Evolutionary conservation across 2,113 vertebrate genomes (phyloP).

Genomic region (Leptobrachium leishanense): DNA sequence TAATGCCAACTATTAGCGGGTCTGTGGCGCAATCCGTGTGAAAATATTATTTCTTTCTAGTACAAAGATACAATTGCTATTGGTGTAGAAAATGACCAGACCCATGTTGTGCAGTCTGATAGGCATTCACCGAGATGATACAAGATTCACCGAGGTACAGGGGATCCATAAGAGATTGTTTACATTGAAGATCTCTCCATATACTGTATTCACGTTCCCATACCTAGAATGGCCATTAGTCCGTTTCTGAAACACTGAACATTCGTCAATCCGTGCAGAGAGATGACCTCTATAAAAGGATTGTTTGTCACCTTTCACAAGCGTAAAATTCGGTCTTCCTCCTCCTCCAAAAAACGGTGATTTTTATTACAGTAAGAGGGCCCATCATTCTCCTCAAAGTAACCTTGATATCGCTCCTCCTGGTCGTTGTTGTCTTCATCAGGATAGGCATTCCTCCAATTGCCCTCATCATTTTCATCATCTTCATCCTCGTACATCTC

Average conservation of each 20-base stretch:
- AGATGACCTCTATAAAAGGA: slow-evolving; percentile 13
- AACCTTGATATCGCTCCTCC: slow-evolving; percentile 63
- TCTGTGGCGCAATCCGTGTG: too few species aligned
- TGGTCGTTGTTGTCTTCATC: slow-evolving; percentile 71
- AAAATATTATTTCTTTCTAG: too few species aligned
- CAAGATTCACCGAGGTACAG: too few species aligned
- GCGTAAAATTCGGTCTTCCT: slow-evolving; percentile 37
- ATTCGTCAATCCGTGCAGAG: neutral
- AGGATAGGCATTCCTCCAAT: slow-evolving; percentile 97
- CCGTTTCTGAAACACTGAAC: neutral
- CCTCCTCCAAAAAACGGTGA: slow-evolving; percentile 63
- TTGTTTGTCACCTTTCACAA: neutral
- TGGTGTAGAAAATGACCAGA: too few species aligned
- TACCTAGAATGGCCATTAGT: too few species aligned
- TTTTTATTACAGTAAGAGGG: slow-evolving; percentile 70
- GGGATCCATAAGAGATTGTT: too few species aligned
- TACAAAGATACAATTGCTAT: too few species aligned
- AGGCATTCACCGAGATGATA: too few species aligned
- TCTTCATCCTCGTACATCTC: slow-evolving; percentile 94
- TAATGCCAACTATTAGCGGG: too few species aligned
- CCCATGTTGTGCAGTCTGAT: too few species aligned
- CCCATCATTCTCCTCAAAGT: slow-evolving; percentile 34
- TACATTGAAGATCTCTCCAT: too few species aligned
- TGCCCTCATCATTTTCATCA: slow-evolving; percentile 92
- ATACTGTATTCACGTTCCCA: too few species aligned